Base-by-base conservation (phyloP, 2,888 invertebrate species). In the Dicranocentrus wangi region DNA sequence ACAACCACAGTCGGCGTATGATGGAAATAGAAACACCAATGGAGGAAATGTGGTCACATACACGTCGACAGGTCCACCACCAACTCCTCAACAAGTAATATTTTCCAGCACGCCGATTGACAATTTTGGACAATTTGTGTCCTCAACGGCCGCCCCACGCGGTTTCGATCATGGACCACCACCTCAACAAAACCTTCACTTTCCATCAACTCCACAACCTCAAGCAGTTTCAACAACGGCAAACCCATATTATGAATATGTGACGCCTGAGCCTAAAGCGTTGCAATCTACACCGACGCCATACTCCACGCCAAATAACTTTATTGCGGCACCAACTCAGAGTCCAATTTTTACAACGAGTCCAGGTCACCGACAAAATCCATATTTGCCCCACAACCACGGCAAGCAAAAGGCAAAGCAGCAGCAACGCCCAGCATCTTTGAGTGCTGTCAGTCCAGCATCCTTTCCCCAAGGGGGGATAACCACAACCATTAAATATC, bases 341-440 rank as follows among this genome's bases (percentile, higher is more conserved):
- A 71, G 66, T n/a, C 47, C 72, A 21, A 66, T 78, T 32, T 58
- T 47, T 13, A 80, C 84, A 60, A 81, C 82, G 0, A 82, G 83
- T 63, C 83, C 84, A 5, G 84, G 84, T 3, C 84, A 84, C 19
- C 32, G 84, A 43, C 80, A 79, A 43, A 84, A 83, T 63, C 70
- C 83, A 27, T 83, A 81, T 28, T 71, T 83, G 23, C 83, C 83
- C 10, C 83, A 83, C 27, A 80, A 80, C 60, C 84, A 84, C 68
- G 82, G 81, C 19, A 81, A 71, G 32, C 79, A 82, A 32, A 69
- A 76, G 19, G 17, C 25, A 5, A 70, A 83, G 19, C 66, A 76
- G 17, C 76, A 71, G 7, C 76, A 81, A 19, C 21, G 68, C 25
- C 77, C 71, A 51, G 8, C 58, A 25, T 32, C 75, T 60, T 19